Percentiles rank a stretch among this genome's conserved stretches.
Evolutionary conservation across 2,113 vertebrate species (phyloP).

Genomic region (Chamaea fasciata): DNA sequence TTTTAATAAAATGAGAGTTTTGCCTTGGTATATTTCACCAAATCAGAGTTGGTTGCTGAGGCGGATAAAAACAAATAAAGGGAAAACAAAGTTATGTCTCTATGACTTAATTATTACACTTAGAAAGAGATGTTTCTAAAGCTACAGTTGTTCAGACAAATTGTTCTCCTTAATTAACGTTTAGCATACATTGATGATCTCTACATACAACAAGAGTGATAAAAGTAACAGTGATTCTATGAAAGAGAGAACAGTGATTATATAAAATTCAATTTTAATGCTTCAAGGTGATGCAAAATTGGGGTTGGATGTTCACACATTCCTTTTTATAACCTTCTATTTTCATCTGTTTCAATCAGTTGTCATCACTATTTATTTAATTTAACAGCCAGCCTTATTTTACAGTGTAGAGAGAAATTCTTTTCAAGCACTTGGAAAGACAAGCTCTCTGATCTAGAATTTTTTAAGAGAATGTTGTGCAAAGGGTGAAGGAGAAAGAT

Average conservation of each 20-base stretch:
- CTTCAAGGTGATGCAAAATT: background rate
- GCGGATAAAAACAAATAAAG: background rate
- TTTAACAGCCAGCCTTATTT: background rate
- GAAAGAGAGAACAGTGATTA: background rate
- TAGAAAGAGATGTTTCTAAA: background rate
- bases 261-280: background rate
- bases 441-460: background rate
- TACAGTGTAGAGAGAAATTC: background rate
- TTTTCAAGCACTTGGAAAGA: background rate
- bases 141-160: background rate
- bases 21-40: background rate
- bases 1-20: background rate
- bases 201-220: background rate
- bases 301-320: rapidly evolving
- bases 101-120: background rate
- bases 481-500: background rate
- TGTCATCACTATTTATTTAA: background rate
- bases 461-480: background rate
- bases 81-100: background rate
- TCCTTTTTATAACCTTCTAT: background rate
- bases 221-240: background rate
- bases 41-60: background rate
- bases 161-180: background rate
- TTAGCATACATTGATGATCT: background rate
- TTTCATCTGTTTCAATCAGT: background rate